phyloP scores from a whole-genome alignment of 2,797 vertebrate species.

The Aplochiton taeniatus region DNA sequence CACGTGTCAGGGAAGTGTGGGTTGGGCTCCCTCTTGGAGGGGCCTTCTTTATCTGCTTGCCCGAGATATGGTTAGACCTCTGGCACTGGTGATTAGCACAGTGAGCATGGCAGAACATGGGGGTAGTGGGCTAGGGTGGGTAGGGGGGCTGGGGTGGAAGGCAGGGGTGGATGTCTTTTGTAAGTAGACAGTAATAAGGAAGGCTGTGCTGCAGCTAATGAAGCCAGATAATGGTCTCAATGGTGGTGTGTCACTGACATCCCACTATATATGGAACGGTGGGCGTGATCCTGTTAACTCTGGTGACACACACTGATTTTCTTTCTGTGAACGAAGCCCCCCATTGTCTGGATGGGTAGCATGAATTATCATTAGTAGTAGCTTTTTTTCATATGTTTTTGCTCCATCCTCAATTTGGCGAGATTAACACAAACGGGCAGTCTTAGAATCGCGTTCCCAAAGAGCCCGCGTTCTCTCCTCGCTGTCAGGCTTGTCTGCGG shows the following conservation, averaged over 20 bases:
- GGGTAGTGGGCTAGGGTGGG: neutral
- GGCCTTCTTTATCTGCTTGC: conserved; percentile 39
- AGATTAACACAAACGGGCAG: neutral
- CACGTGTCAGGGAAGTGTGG: conserved; percentile 24
- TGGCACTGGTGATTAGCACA: conserved; percentile 34
- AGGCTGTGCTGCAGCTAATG: conserved; percentile 45
- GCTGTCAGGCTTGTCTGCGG: conserved; percentile 45
- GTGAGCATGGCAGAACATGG: conserved; percentile 39
- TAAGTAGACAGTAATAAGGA: conserved; percentile 50
- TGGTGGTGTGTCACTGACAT: conserved; percentile 58
- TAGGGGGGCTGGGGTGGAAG: neutral
- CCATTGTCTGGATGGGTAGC: neutral
- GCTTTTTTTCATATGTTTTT: conserved; percentile 15
- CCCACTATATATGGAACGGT: conserved; percentile 54
- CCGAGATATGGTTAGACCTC: conserved; percentile 52
- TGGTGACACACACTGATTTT: no score
- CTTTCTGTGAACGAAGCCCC: no score
- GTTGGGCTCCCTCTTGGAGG: conserved; percentile 36
- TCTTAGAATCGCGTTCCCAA: conserved; percentile 42
- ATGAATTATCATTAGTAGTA: conserved; percentile 29
- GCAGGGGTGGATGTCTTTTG: conserved; percentile 21
- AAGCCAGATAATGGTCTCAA: conserved; percentile 55
- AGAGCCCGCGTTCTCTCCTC: conserved; percentile 42
- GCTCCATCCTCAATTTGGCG: neutral
- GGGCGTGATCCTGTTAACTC: conserved; percentile 61